A percentile compares a stretch with the other conserved stretches of the same genome.
Evolutionary conservation across 2,113 vertebrate genomes (phyloP).

Genomic region (Macheiramphus alcinus): DNA sequence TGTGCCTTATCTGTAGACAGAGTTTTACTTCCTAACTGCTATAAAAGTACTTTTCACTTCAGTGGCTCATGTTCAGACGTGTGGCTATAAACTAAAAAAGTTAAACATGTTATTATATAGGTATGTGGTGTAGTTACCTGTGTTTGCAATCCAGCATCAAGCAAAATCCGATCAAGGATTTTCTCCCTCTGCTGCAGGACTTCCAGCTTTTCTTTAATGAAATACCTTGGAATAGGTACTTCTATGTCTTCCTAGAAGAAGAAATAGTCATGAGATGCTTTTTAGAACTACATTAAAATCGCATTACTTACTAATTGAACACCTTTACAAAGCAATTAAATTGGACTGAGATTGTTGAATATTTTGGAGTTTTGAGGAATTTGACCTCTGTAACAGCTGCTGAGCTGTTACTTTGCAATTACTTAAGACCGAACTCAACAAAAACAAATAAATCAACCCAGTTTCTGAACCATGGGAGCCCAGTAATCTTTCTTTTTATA

Average conservation of each 20-base stretch:
- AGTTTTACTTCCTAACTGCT: neutral
- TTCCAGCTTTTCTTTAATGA: slow-evolving; percentile 79
- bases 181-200: slow-evolving; percentile 75
- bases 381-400: slow-evolving; percentile 31
- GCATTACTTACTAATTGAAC: neutral
- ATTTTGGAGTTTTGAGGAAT: neutral
- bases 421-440: slow-evolving; percentile 30
- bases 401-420: slow-evolving; percentile 11
- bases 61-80: neutral
- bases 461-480: neutral
- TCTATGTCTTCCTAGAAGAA: slow-evolving; percentile 78
- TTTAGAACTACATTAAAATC: neutral
- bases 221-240: slow-evolving; percentile 84
- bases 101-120: fast-evolving
- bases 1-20: neutral
- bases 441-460: slow-evolving; percentile 49
- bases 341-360: neutral
- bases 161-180: slow-evolving; percentile 73
- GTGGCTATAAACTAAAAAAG: neutral
- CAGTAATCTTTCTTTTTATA: slow-evolving; percentile 19
- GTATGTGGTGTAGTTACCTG: slow-evolving; percentile 28
- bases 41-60: neutral
- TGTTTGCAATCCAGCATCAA: slow-evolving; percentile 18
- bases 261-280: neutral
- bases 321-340: neutral